Evolutionary conservation across 2,797 vertebrate genomes (phyloP), one percentile per base, ranked within the genome.

Genomic region (Tiaroga cobitis): DNA sequence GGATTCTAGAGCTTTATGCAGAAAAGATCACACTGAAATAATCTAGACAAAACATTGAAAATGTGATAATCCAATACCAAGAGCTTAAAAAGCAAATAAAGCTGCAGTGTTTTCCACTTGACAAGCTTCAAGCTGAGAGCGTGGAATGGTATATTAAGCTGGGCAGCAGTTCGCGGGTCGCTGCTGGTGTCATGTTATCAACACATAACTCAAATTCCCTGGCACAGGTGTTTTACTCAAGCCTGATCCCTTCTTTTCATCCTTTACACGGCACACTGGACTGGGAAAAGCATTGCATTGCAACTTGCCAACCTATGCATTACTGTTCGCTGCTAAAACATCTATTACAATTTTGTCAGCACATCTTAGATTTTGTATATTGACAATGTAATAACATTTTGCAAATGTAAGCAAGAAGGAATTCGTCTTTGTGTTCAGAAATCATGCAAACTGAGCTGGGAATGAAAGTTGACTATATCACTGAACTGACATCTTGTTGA

Each of bases 191-290:
- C 51, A 68, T 76, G 65, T 85, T 90, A 89, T 88, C 87, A 88
- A 88, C 85, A 89, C 89, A 90, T 90, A 89, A 76, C 88, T 90
- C 78, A 68, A 85, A 88, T 89, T 89, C 90, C 80, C 80, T 89
- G 89, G 86, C 84, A 89, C 84, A 65, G 26, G 68, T 56, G 26
- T 69, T 75, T 76, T 26, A 81, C 82, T 75, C 39, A 0, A 69
- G 67, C 26, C 59, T 63, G 82, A 80, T 76, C 80, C 72, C 72
- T 84, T 69, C 67, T 87, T 81, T 86, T 85, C 86, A 87, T 85
- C 83, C 81, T 61, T 74, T 41, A 51, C 76, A 72, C n/a, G 5
- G 49, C 13, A 73, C 69, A 67, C 73, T 74, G 37, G 67, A 72
- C 1, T 13, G 21, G 41, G 37, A 49, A 85, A 84, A 69, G 72